phyloP scores from a whole-genome alignment of 2,888 invertebrate genomes.

The Serripes groenlandicus region DNA sequence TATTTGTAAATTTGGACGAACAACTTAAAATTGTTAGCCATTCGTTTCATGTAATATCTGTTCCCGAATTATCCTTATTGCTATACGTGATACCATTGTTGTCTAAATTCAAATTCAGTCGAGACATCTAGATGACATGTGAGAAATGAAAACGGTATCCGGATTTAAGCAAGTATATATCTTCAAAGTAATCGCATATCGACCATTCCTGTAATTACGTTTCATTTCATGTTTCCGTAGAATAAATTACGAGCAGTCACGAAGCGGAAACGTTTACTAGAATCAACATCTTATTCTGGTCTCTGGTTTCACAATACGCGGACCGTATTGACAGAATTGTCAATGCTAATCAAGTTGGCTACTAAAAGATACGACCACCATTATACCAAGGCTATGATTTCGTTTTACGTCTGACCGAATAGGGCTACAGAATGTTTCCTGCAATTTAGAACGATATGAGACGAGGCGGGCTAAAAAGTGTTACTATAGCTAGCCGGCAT shows the following conservation, averaged over 20 bases:
- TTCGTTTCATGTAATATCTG: too few relatives aligned
- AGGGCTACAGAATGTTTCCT: conserved; percentile 27
- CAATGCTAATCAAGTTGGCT: conserved; percentile 35
- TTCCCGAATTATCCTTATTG: too few relatives aligned
- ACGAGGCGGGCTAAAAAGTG: too few relatives aligned
- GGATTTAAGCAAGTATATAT: too few relatives aligned
- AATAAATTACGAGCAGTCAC: conserved; percentile 17
- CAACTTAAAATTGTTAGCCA: too few relatives aligned
- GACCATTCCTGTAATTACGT: not conserved
- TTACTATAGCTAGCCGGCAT: too few relatives aligned
- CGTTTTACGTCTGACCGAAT: conserved; percentile 37
- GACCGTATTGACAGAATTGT: conserved; percentile 43
- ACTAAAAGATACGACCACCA: conserved; percentile 9
- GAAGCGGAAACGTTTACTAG: conserved; percentile 42
- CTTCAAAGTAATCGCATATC: too few relatives aligned
- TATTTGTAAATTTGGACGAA: too few relatives aligned
- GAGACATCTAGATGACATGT: too few relatives aligned
- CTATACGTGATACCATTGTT: too few relatives aligned
- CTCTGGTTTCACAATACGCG: conserved; percentile 18
- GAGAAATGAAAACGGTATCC: too few relatives aligned
- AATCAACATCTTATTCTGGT: conserved; percentile 49
- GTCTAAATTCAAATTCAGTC: too few relatives aligned
- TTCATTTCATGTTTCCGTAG: conserved; percentile 6
- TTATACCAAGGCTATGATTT: conserved; percentile 5
- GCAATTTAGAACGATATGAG: conserved; percentile 20